Base-by-base conservation (phyloP, 64 coral and sea anemone species). In the Orbicella faveolata region DNA sequence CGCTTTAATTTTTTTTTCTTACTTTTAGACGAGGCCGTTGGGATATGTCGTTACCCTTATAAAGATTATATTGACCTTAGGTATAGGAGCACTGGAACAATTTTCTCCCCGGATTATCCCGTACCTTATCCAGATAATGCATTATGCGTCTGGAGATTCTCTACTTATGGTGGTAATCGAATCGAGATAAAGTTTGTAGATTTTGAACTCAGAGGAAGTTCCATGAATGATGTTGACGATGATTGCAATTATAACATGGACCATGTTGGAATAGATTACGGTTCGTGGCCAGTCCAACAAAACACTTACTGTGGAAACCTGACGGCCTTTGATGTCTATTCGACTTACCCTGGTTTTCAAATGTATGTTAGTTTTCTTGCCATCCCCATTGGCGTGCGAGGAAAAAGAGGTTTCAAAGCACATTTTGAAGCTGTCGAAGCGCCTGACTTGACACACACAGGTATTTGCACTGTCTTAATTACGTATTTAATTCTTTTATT, bases 231-330 rank as follows among this genome's bases (percentile, higher is more conserved):
- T 11, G 1, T 9, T 57, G 4, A 53, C 52, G 10, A 53, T 53
- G 10, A 53, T 53, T 53, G 4, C 52, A 6, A 53, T 53, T 53
- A 53, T 53, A 10, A 53, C 52, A 53, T 53, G 66, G 52, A 84
- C 18, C 66, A 74, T 34, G 41, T 91, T 9, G 80, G 76, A 76
- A 83, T 91, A 63, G 70, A 70, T 75, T 80, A 91, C 85, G 72
- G 80, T 1, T 6, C 10, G 21, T 5, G 10, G 51, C 44, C 65
- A 55, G 30, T 20, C 16, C 72, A 68, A 44, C 6, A 36, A 65
- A 80, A 41, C 34, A 23, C 41, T 9, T 75, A 77, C 15, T 91
- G 89, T 30, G 53, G 51, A 0, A 11, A 18, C 5, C 54, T 4
- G 8, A 57, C 54, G n/a, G 1, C 3, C 9, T 3, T 23, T 59